These are phyloP conservation scores for Alsophila aescularia DNA, from an alignment of 2,888 invertebrate genomes.

Conservation along the genomic window DNA sequence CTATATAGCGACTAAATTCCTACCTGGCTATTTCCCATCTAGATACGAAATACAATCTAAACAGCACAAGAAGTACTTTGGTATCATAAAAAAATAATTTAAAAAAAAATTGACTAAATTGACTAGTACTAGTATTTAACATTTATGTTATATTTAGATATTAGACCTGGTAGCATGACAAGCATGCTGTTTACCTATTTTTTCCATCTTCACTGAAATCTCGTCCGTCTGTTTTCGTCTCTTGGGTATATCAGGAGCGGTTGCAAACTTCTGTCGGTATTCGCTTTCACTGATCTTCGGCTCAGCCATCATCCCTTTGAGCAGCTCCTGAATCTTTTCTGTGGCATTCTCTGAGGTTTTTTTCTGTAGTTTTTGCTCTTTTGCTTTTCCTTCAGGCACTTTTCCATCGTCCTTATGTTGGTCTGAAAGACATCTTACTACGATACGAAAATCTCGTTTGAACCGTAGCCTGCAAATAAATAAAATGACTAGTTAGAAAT, in stretches of 20 bases:
- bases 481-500: background rate
- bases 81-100: too few species aligned
- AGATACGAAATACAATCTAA: too few species aligned
- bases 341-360: constrained; percentile 52
- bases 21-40: too few species aligned
- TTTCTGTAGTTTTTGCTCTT: constrained; percentile 43
- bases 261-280: constrained; percentile 66
- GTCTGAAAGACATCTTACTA: constrained; percentile 59
- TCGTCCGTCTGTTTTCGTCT: constrained; percentile 54
- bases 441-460: constrained; percentile 52
- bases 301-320: constrained; percentile 72
- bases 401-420: constrained; percentile 66
- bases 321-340: constrained; percentile 72
- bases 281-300: constrained; percentile 69
- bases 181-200: constrained; percentile 58
- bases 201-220: constrained; percentile 64
- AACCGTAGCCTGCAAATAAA: constrained; percentile 49
- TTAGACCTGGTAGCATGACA: too few species aligned
- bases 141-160: too few species aligned
- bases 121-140: too few species aligned
- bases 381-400: constrained; percentile 45
- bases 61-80: too few species aligned
- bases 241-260: constrained; percentile 60
- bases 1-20: too few species aligned
- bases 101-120: too few species aligned